Base-by-base conservation (phyloP, 2,113 vertebrate genomes). In the Seriola rivoliana region DNA sequence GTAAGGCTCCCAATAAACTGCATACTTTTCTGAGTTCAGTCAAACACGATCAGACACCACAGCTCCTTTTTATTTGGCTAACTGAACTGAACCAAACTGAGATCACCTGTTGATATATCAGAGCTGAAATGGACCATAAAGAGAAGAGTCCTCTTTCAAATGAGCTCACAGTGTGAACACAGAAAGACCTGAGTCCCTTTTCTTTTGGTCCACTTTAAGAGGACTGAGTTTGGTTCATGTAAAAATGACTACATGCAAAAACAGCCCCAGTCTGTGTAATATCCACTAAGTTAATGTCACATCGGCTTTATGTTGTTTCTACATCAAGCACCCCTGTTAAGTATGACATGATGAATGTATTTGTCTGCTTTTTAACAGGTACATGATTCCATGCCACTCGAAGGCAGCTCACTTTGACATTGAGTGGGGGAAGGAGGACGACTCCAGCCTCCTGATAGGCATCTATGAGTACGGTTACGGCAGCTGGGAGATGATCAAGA, bases 401-500 rank as follows among this genome's bases (percentile, higher is more conserved):
- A 99, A 99, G 92, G 97, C 98, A 66, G 98, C 98, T 89, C 98
- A 99, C 93, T 99, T 99, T 94, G 98, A 99, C 94, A 97, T 99
- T 66, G 98, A 98, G 1, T 99, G 98, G 98, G 96, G 96, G 70
- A 99, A 97, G 89, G 97, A 98, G 86, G 97, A 99, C 71, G 98
- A 99, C 88, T 99, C 98, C 42, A 99, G 99, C 86, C 91, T 99
- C 70, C 96, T 99, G 76, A 97, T 99, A 89, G 98, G 98, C 0
- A 99, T 99, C 87, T 99, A 99, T 32, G 98, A 99, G 86, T 99
- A 99, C 58, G 98, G 98, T 0, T 99, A 99, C 66, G 98, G 98
- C 78, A 99, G 98, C 94, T 99, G 98, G 98, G 98, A 99, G 94
- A 99, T 99, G 98, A 99, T 99, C 88, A 99, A 99, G 94, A 99